A percentile compares a stretch with the other conserved stretches of the same genome.
Evolutionary conservation across 2,888 invertebrate species (phyloP).

Genomic region (Rhagophthalmus giganteus): DNA sequence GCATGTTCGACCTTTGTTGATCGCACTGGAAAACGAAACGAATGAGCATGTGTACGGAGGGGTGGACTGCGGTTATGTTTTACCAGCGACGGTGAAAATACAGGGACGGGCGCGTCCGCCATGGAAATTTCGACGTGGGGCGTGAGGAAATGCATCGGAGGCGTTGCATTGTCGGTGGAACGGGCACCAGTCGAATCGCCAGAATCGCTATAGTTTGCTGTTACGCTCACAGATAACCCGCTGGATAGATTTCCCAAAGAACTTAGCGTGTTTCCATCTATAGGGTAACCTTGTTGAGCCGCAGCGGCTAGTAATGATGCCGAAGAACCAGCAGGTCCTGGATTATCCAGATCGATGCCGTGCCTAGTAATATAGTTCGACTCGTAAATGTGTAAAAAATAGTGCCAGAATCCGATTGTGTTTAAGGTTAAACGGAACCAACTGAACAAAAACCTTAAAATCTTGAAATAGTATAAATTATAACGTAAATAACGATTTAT

Average conservation of each 20-base stretch:
- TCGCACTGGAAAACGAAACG: conserved; percentile 42
- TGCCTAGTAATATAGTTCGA: conserved; percentile 66
- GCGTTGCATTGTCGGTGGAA: conserved; percentile 84
- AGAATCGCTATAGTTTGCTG: conserved; percentile 73
- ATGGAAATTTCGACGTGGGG: conserved; percentile 91
- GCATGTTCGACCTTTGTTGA: conserved; percentile 44
- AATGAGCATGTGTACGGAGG: no score
- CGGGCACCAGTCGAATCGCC: conserved; percentile 80
- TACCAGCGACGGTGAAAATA: conserved; percentile 62
- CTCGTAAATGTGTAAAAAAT: no score
- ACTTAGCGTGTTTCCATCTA: conserved; percentile 58
- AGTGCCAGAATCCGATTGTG: no score
- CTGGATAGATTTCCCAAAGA: conserved; percentile 64
- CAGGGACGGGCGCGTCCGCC: conserved; percentile 76
- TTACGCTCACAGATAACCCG: conserved; percentile 57
- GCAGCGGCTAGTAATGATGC: conserved; percentile 70
- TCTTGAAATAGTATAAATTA: no score
- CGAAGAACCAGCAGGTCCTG: conserved; percentile 79
- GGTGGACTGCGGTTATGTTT: conserved; percentile 10
- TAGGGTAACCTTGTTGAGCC: conserved; percentile 57
- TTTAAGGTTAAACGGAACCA: no score
- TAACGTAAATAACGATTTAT: no score
- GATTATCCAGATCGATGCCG: conserved; percentile 88
- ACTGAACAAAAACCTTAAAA: no score
- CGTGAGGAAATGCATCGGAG: conserved; percentile 88